Evolutionary conservation across 2,113 vertebrate species (phyloP).

Genomic region (Columbina picui): DNA sequence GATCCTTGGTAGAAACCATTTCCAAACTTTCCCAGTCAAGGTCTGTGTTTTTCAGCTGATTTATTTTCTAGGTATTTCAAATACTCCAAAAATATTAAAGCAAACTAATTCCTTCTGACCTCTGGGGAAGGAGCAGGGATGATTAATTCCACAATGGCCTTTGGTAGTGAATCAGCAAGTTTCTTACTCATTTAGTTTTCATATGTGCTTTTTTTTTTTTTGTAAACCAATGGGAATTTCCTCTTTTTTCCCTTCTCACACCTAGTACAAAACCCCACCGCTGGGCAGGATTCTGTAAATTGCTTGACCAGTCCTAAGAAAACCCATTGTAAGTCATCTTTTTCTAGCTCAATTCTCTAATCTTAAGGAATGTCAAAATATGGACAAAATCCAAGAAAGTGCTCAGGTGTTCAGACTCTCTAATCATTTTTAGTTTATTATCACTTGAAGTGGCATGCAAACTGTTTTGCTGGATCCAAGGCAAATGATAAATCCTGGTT

Average conservation of each 20-base stretch:
- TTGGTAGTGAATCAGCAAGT: conserved; percentile 47
- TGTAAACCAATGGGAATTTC: conserved; percentile 42
- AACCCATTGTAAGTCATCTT: not conserved
- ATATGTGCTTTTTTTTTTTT: not conserved
- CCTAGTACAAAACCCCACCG: not conserved
- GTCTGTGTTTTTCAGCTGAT: not conserved
- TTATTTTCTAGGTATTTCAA: conserved; percentile 37
- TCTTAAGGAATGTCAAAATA: not conserved
- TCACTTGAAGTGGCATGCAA: not conserved
- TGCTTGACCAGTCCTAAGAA: not conserved
- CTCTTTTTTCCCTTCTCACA: conserved; percentile 48
- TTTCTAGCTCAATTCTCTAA: not conserved
- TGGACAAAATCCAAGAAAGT: not conserved
- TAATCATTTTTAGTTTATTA: not conserved
- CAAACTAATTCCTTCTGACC: conserved; percentile 29
- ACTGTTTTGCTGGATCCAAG: not conserved
- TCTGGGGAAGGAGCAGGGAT: not conserved
- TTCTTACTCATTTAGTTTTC: conserved; percentile 43
- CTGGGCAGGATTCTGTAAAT: not conserved
- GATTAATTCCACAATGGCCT: conserved; percentile 10
- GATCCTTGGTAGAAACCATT: not conserved
- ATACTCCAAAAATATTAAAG: conserved; percentile 17
- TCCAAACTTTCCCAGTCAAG: not conserved
- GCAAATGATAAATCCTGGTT: not conserved
- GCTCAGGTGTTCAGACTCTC: not conserved